Evolutionary conservation across 1,140 invertebrate species (phyloP).

Genomic region (Ceratoteleas bidentatus): DNA sequence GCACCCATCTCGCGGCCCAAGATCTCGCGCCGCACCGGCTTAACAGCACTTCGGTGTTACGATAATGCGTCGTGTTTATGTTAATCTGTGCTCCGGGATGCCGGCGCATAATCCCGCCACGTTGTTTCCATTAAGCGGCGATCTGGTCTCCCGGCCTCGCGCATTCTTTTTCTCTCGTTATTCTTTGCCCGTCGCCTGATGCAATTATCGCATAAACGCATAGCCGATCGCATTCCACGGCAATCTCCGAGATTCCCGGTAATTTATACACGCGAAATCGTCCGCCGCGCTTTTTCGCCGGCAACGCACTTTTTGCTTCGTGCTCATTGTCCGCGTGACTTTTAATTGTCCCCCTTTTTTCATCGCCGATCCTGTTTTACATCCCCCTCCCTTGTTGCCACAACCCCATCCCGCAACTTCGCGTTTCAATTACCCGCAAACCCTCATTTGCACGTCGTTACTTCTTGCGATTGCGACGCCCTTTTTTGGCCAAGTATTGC

Average conservation of each 20-base stretch:
- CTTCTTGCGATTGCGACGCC: too few relatives aligned
- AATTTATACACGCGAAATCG: constrained; percentile 62
- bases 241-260: constrained; percentile 63
- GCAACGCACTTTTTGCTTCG: constrained; percentile 15
- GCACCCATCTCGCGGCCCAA: constrained; percentile 48
- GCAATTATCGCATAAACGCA: constrained; percentile 68
- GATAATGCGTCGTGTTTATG: constrained; percentile 74
- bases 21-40: constrained; percentile 59
- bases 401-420: too few relatives aligned
- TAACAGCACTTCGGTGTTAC: constrained; percentile 72
- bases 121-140: constrained; percentile 68
- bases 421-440: too few relatives aligned
- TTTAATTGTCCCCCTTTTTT: background rate
- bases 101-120: constrained; percentile 68
- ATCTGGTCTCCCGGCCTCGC: constrained; percentile 66
- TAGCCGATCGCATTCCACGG: constrained; percentile 64
- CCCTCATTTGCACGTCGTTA: background rate
- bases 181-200: constrained; percentile 58
- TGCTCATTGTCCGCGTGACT: constrained; percentile 14
- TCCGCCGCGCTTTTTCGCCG: constrained; percentile 33
- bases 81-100: constrained; percentile 69
- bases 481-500: too few relatives aligned
- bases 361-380: too few relatives aligned
- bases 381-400: too few relatives aligned
- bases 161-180: constrained; percentile 62